Evolutionary conservation across 1,140 invertebrate genomes (phyloP), one percentile per base, ranked within the genome.

Genomic region (Drosophila tropicalis): DNA sequence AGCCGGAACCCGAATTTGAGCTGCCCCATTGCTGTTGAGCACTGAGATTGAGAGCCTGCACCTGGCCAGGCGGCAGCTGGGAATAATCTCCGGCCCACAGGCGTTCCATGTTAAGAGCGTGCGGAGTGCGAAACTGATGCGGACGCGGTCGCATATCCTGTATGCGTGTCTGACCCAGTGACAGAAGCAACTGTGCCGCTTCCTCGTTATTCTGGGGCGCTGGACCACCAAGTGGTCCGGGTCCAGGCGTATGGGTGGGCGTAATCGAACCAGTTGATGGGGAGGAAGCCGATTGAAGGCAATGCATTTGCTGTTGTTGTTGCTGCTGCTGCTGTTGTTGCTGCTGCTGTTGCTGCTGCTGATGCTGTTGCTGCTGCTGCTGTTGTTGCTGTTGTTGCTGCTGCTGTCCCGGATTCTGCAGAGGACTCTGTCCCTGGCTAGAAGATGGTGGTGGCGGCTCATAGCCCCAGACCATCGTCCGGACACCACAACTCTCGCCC

Each of bases 401-500:
- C 1, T 81, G 81, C 9, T 70, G 76, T 15, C 70, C 47, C 12
- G 67, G 66, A 17, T 79, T 76, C n/a, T 81, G 75, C 4, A 15
- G 10, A 3, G 56, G 56, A 13, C 66, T 34, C 32, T 57, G 55
- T 19, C 61, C 61, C 41, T 81, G 81, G 2, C 62, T 61, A n/a
- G 76, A 70, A 10, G 83, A 29, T 0, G 90, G 81, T 6, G 85
- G 75, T 10, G 78, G 81, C 2, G 91, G 90, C 66, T 92, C 91
- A 29, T 92, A 92, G 12, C 91, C 90, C 97, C 97, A 98, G 68
- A 98, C 96, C 97, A 98, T 98, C 40, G 97, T 98, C 58, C 97
- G 93, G 0, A 98, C 97, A 12, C 97, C 97, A 39, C 97, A 97
- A 4, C 96, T 96, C 91, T 98, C 97, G 29, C 97, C 96, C 96